Base-by-base conservation (phyloP, 1,140 invertebrate genomes). In the Ruditapes philippinarum region DNA sequence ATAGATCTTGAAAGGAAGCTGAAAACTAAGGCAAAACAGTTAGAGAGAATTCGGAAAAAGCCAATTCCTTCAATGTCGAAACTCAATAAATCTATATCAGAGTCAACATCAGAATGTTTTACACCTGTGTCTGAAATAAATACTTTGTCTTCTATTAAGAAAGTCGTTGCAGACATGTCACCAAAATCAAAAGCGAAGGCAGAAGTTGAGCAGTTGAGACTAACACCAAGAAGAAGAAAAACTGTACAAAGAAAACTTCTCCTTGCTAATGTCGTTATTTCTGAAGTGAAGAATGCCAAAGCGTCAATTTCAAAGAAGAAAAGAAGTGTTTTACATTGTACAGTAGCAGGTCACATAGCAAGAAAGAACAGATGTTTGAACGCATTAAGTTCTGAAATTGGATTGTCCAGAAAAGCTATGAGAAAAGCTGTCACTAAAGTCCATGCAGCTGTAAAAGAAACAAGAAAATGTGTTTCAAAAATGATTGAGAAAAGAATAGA, bases 1-100 rank as follows among this genome's bases (percentile, higher is more conserved):
- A 25, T 9, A 9, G 65, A 70, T 5, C 65, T 70, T 31, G 65
- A 70, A 70, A 70, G 65, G 22, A 70, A 70, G 36, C 65, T 70
- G 31, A 70, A 70, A 22, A 70, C 65, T 7, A 70, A 70, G 65
- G 9, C 65, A 4, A 70, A 70, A 22, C 65, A 70, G 36, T 31
- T 70, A 9, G 65, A 70, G 36, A 70, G 28, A 70, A 7, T 70
- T 3, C 3, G 65, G 28, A 70, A 70, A 9, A 70, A n/a, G n/a
- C n/a, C n/a, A n/a, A n/a, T n/a, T n/a, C n/a, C n/a, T n/a, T n/a
- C 19, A 25, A 70, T 7, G 7, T 36, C 28, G 42, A 45, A 45
- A 45, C 5, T 22, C 54, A 60, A n/a, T n/a, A n/a, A n/a, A n/a
- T n/a, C n/a, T n/a, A n/a, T n/a, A n/a, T n/a, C n/a, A n/a, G n/a